Percentiles rank a stretch among this genome's conserved stretches.
Conservation (phyloP, 2,797 vertebrate species). For the Acanthurus leucopareius region DNA sequence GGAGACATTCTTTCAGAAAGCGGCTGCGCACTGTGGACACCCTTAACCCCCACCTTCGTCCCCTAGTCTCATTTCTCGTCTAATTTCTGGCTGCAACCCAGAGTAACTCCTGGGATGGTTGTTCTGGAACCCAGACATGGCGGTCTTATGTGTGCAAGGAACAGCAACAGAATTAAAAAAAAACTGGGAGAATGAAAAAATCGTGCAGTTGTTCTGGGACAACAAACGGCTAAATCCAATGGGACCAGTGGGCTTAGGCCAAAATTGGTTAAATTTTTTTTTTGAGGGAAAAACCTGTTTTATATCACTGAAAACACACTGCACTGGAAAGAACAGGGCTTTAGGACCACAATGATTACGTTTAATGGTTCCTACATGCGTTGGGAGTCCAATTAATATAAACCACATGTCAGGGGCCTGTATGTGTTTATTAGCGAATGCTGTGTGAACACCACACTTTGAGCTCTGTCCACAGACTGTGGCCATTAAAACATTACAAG, state of each 20-base stretch:
- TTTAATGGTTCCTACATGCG: conserved; percentile 80
- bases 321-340: conserved; percentile 53
- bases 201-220: conserved; percentile 69
- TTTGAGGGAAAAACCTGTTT: conserved; percentile 78
- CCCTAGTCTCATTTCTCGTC: conserved; percentile 48
- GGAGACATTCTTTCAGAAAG: conserved; percentile 57
- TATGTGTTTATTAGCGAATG: conserved; percentile 77
- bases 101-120: conserved; percentile 71
- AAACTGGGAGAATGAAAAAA: conserved; percentile 41
- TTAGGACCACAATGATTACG: conserved; percentile 66
- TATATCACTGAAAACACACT: conserved; percentile 68
- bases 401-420: conserved; percentile 77
- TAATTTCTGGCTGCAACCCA: conserved; percentile 64
- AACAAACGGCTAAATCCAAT: conserved; percentile 65
- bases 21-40: conserved; percentile 38
- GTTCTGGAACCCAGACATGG: conserved; percentile 73
- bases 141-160: conserved; percentile 68
- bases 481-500: conserved; percentile 65
- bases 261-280: conserved; percentile 63
- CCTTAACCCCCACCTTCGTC: conserved; percentile 47
- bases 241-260: conserved; percentile 72
- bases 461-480: conserved; percentile 48
- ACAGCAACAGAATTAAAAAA: conserved; percentile 65
- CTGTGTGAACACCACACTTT: conserved; percentile 59
- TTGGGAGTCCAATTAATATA: conserved; percentile 77